Conservation (phyloP, 1,140 invertebrate species). For the Antheraea mylitta region DNA sequence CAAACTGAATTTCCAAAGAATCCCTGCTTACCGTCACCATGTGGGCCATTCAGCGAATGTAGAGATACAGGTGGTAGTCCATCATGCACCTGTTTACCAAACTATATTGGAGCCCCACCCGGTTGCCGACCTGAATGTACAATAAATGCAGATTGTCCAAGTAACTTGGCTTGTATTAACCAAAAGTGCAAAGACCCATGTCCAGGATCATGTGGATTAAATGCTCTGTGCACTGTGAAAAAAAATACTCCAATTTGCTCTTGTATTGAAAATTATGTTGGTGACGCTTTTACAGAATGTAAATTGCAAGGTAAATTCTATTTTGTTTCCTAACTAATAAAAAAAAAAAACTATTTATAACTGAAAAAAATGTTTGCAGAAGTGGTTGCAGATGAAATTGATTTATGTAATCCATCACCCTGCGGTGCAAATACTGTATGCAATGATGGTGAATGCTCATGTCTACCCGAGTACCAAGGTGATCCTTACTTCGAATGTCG, state of each 20-base stretch:
- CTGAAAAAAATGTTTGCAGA: constrained; percentile 40
- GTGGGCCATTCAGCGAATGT: constrained; percentile 83
- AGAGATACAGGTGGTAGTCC: constrained; percentile 79
- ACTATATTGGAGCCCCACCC: constrained; percentile 82
- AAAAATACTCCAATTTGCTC: constrained; percentile 83
- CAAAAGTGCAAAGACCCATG: constrained; percentile 83
- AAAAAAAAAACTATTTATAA: not conserved
- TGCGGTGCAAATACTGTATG: constrained; percentile 87
- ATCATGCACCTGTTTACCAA: constrained; percentile 81
- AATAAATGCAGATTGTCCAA: constrained; percentile 82
- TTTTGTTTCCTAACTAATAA: constrained; percentile 30
- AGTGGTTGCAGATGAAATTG: constrained; percentile 62
- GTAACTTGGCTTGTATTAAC: constrained; percentile 81
- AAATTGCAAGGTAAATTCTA: constrained; percentile 66
- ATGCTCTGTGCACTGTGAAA: constrained; percentile 81
- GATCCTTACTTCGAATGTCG: constrained; percentile 81
- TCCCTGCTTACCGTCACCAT: constrained; percentile 82
- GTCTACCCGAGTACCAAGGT: constrained; percentile 80
- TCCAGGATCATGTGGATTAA: constrained; percentile 82
- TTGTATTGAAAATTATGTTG: constrained; percentile 80
- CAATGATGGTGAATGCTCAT: constrained; percentile 83
- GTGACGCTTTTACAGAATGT: constrained; percentile 83
- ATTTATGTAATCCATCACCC: constrained; percentile 85
- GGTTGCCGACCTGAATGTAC: constrained; percentile 83
- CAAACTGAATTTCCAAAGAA: constrained; percentile 56